These are phyloP conservation scores for Papilio demoleus DNA, from an alignment of 2,888 invertebrate species.

Conservation along the genomic window DNA sequence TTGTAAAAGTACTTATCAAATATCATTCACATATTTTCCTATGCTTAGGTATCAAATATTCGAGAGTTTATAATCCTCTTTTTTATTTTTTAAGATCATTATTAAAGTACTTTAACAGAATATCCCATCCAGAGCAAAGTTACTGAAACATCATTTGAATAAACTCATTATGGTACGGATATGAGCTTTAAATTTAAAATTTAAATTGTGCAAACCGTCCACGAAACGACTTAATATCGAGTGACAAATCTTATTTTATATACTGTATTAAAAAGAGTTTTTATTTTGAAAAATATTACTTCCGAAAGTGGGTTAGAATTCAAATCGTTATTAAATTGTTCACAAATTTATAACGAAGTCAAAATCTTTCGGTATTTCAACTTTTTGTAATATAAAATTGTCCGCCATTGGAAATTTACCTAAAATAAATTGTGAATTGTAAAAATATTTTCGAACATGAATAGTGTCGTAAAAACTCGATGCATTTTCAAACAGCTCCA, in stretches of 20 bases:
- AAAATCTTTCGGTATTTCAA: neutral
- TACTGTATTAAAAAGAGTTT: neutral
- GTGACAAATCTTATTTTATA: constrained; percentile 6
- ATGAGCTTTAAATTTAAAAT: constrained; percentile 11
- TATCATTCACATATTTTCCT: no score
- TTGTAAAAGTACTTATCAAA: neutral
- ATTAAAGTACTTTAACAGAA: neutral
- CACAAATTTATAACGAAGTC: neutral
- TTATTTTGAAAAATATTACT: constrained; percentile 5
- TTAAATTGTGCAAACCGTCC: constrained; percentile 8
- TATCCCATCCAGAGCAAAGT: neutral
- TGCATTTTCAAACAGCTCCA: constrained; percentile 21
- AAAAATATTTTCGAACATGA: constrained; percentile 18
- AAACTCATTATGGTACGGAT: constrained; percentile 16
- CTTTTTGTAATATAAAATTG: neutral
- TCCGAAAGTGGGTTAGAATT: no score
- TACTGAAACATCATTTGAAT: constrained; percentile 9
- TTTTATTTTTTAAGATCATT: neutral
- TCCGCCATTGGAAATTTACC: neutral
- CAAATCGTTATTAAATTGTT: neutral
- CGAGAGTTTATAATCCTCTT: neutral
- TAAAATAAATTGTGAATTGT: constrained; percentile 20
- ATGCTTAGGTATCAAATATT: no score
- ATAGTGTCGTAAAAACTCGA: constrained; percentile 11
- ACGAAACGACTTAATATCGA: constrained; percentile 15